Conservation (phyloP, 2,797 vertebrate species). For the Hyperoplus lanceolatus region DNA sequence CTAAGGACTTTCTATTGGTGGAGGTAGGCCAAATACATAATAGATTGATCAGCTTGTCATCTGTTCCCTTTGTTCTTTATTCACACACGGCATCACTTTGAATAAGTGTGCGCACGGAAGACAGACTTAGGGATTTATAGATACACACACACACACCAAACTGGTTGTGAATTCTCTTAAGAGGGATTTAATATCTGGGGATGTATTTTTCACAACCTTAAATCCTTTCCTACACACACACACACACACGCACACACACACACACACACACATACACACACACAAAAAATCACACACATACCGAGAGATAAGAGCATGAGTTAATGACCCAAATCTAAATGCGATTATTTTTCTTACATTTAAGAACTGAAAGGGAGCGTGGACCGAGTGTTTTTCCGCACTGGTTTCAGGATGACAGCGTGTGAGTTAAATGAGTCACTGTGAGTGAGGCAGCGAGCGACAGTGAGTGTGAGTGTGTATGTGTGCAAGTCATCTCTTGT, state of each 20-base stretch:
- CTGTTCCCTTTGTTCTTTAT: slow-evolving; percentile 46
- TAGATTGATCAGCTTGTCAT: slow-evolving; percentile 42
- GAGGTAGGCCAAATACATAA: slow-evolving; percentile 27
- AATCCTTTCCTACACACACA: not conserved
- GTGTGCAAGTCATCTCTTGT: slow-evolving; percentile 60
- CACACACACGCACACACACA: not conserved
- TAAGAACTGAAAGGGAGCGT: slow-evolving; percentile 10
- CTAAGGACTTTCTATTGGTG: slow-evolving; percentile 18
- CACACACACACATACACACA: not conserved
- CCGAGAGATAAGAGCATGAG: slow-evolving; percentile 8
- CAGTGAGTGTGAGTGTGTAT: slow-evolving; percentile 33
- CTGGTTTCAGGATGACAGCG: slow-evolving; percentile 16
- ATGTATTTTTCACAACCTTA: slow-evolving; percentile 28
- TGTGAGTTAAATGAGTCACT: slow-evolving; percentile 57
- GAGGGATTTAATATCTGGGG: slow-evolving; percentile 27
- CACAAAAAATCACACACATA: not conserved
- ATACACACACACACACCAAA: slow-evolving; percentile 9
- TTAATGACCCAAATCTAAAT: slow-evolving; percentile 7
- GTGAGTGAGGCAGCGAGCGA: slow-evolving; percentile 17
- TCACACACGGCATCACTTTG: slow-evolving; percentile 18
- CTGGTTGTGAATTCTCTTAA: slow-evolving; percentile 4
- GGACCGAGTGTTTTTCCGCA: not conserved
- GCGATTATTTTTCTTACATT: not conserved
- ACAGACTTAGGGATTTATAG: slow-evolving; percentile 12
- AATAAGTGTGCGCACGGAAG: slow-evolving; percentile 5